These are phyloP conservation scores for Prinia subflava DNA, from an alignment of 2,113 vertebrate genomes.

Conservation along the genomic window DNA sequence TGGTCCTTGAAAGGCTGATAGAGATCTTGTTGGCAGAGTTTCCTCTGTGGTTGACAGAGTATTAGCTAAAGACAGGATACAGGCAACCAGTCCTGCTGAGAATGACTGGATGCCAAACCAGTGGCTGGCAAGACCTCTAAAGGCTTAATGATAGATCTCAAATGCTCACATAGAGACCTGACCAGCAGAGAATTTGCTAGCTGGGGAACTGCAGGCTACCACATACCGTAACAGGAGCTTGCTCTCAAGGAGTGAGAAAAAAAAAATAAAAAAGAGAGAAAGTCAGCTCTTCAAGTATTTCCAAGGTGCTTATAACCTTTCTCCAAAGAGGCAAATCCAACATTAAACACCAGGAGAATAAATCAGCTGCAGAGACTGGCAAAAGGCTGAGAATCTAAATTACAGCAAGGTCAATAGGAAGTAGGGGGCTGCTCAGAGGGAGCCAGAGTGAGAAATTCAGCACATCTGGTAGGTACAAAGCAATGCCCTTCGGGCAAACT, in stretches of 20 bases:
- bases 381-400: conserved; percentile 51
- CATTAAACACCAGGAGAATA: conserved; percentile 41
- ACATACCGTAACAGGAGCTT: background rate
- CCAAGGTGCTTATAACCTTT: conserved; percentile 50
- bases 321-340: conserved; percentile 14
- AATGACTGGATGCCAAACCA: conserved; percentile 57
- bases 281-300: conserved; percentile 22
- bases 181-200: conserved; percentile 29
- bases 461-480: conserved; percentile 61
- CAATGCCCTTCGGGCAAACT: conserved; percentile 19
- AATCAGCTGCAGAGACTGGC: conserved; percentile 47
- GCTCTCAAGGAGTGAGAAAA: background rate
- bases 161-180: conserved; percentile 20
- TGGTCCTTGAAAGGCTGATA: conserved; percentile 66
- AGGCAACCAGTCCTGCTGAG: conserved; percentile 59
- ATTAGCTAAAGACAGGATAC: conserved; percentile 65
- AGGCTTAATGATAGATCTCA: conserved; percentile 35
- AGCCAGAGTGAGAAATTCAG: conserved; percentile 41
- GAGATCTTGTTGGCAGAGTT: conserved; percentile 56
- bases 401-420: conserved; percentile 54
- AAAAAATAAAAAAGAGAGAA: background rate
- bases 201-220: background rate
- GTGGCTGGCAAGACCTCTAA: conserved; percentile 56
- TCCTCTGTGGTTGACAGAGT: conserved; percentile 50
- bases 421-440: conserved; percentile 47